Evolutionary conservation across 2,888 invertebrate genomes (phyloP).

Genomic region (Aquatica leii): DNA sequence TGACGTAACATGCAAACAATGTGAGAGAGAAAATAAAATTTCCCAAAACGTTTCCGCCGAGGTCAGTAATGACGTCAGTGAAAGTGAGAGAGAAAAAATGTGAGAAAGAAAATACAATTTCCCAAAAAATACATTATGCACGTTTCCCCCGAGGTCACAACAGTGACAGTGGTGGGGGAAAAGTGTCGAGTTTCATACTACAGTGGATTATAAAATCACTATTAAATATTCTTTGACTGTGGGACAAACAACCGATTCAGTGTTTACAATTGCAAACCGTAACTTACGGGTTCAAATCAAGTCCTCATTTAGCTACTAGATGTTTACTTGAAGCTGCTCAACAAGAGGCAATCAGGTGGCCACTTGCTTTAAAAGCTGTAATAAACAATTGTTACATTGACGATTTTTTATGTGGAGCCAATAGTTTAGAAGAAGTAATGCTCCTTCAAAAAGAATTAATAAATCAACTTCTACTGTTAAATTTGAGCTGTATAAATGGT

Average conservation of each 20-base stretch:
- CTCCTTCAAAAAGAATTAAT: conserved; percentile 7
- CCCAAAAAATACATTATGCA: too few relatives aligned
- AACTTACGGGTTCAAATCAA: conserved; percentile 10
- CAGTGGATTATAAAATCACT: too few relatives aligned
- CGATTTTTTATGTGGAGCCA: too few relatives aligned
- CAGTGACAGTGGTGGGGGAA: too few relatives aligned
- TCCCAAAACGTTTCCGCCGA: too few relatives aligned
- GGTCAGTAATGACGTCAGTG: too few relatives aligned
- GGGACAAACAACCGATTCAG: not conserved
- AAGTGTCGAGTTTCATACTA: too few relatives aligned
- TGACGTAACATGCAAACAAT: too few relatives aligned
- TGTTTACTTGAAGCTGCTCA: conserved; percentile 4
- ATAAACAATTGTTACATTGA: conserved; percentile 14
- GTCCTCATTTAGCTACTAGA: conserved; percentile 6
- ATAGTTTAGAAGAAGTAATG: not conserved
- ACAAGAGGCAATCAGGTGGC: not conserved
- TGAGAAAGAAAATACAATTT: too few relatives aligned
- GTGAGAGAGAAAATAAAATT: too few relatives aligned
- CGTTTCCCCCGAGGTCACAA: too few relatives aligned
- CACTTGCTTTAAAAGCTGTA: not conserved
- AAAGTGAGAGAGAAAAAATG: too few relatives aligned
- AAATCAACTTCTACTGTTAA: not conserved
- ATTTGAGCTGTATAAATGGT: conserved; percentile 14
- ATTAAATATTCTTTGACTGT: conserved; percentile 14
- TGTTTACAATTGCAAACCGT: conserved; percentile 16